Conservation (phyloP, 2,113 vertebrate species). For the Xiphorhynchus elegans region DNA sequence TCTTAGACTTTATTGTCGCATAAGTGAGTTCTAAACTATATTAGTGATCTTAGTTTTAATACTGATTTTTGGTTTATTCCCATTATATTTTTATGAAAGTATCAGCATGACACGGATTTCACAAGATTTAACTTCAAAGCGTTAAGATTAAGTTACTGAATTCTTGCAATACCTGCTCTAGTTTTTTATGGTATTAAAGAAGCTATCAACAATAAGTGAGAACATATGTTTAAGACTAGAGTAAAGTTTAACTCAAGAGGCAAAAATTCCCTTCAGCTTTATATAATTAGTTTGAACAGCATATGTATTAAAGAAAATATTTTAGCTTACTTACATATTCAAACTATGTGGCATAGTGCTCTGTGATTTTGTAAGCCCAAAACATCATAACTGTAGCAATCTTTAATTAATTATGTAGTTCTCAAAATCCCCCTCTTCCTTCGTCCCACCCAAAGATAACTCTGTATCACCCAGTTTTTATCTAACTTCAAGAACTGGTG, state of each 20-base stretch:
- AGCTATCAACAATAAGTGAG: slow-evolving; percentile 48
- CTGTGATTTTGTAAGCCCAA: slow-evolving; percentile 6
- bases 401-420: not conserved
- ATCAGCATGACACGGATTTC: slow-evolving; percentile 18
- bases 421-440: slow-evolving; percentile 19
- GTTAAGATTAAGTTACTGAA: slow-evolving; percentile 56
- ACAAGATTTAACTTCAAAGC: slow-evolving; percentile 42
- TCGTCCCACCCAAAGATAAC: not conserved
- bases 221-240: slow-evolving; percentile 49
- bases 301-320: not conserved
- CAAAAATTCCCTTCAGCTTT: slow-evolving; percentile 45
- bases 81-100: slow-evolving; percentile 16
- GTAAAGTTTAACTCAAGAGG: slow-evolving; percentile 39
- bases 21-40: not conserved
- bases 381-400: not conserved
- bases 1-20: not conserved
- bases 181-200: slow-evolving; percentile 39
- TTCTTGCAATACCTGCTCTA: slow-evolving; percentile 50
- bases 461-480: not conserved
- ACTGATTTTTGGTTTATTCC: not conserved
- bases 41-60: not conserved
- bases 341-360: not conserved
- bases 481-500: not conserved
- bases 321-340: slow-evolving; percentile 13
- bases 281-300: slow-evolving; percentile 18